Evolutionary conservation across 2,797 vertebrate species (phyloP), one percentile per base, ranked within the genome.

Genomic region (Erethizon dorsatum): DNA sequence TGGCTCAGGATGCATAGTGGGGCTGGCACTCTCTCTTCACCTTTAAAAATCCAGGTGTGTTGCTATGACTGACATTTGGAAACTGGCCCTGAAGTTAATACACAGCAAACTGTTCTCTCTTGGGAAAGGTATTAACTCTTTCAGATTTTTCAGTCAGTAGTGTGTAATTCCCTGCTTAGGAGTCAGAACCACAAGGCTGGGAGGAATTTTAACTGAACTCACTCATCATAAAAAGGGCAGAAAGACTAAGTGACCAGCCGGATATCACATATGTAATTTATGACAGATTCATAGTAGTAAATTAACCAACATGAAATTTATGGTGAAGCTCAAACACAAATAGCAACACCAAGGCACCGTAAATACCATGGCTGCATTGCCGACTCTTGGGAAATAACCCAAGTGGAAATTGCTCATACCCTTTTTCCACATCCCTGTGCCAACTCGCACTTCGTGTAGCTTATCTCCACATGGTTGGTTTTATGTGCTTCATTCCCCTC

Each of bases 301-400:
- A 69, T 85, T 88, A 94, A 97, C 94, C 95, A 97, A 91, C 91
- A 92, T 97, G 97, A 97, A 96, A 97, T 93, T 97, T 97, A 96
- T 93, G 96, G 93, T 63, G 92, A 93, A 95, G 88, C 92, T 98
- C 95, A 97, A 92, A 95, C 94, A 92, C 97, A 95, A 96, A 94
- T 80, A 90, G 82, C 91, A 96, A 92, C 96, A 97, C 83, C 96
- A 96, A 77, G 85, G 94, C 97, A 94, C 96, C 95, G 96, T 95
- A 97, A 97, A 97, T 98, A 97, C 93, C 97, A 96, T 93, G 95
- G 97, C 85, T 0, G 5, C 75, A 93, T 97, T 97, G 96, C 96
- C 52, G 73, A 8, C 75, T 93, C 97, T 96, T 97, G 83, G 96
- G 88, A 98, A 98, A 97, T 95, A 82, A 97, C 95, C 95, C 96